Evolutionary conservation across 2,888 invertebrate species (phyloP), one percentile per base, ranked within the genome.

Genomic region (Epinotia brunnichana): DNA sequence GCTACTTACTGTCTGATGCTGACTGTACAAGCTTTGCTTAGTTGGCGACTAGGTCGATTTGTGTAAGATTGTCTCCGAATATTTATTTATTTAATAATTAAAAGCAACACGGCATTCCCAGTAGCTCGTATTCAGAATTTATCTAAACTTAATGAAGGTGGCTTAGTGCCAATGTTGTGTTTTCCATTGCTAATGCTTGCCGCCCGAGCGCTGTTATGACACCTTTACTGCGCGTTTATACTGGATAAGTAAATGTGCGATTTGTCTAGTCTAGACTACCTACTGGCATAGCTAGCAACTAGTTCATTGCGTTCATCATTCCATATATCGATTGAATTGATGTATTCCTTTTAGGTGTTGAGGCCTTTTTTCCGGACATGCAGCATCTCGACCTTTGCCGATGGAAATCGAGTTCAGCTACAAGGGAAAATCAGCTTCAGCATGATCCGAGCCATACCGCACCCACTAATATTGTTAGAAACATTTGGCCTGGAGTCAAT

Each of bases 101-200:
- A n/a, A 10, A 56, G 21, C 24, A 44, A 44, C n/a, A 24, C 21
- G 21, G 24, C 9, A 35, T n/a, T 21, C 15, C 24, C 57, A 29
- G 15, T 7, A 29, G 5, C 15, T 56, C 5, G 19, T 24, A 44
- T 61, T 51, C 9, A 29, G 19, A 39, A 35, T 64, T 9, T 53
- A 51, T 53, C 53, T 21, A n/a, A 56, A 66, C 21, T 54, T 41
- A 56, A 56, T 66, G 66, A 24, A 56, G 15, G 13, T 66, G 66
- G 66, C 56, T 41, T 41, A 66, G 66, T 54, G 64, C 66, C 66
- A 66, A 66, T 56, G 24, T 41, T 21, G 2, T 19, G 48, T 21
- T 64, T 39, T 64, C 54, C 56, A 66, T 56, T 66, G 24, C 41
- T 54, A 66, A 66, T 66, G 54, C 35, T 29, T 54, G 53, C 17